These are phyloP conservation scores for Laupala kohalensis DNA, from an alignment of 1,140 invertebrate species.

Conservation along the genomic window DNA sequence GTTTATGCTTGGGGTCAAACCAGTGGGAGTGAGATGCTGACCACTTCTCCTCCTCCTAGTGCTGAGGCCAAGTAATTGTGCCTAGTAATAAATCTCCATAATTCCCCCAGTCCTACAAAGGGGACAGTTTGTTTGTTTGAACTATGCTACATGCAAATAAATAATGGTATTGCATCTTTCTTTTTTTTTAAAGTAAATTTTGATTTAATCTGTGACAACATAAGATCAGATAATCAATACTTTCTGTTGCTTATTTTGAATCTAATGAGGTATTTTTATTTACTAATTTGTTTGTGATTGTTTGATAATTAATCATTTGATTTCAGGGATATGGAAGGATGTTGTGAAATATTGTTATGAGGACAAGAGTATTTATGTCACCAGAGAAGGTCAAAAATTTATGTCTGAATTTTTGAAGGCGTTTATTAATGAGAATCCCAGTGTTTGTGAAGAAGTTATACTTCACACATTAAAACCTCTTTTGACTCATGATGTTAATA, in stretches of 20 bases:
- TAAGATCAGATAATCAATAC: no score
- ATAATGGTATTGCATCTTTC: not conserved
- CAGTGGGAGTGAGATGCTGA: no score
- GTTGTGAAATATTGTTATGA: conserved; percentile 3
- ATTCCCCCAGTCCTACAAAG: no score
- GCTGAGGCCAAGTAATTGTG: no score
- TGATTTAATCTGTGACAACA: no score
- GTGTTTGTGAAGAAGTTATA: not conserved
- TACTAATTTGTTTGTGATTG: not conserved
- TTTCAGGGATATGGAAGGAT: conserved; percentile 6
- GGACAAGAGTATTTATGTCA: conserved; percentile 5
- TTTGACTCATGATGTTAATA: not conserved
- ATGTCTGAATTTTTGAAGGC: not conserved
- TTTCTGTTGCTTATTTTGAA: no score
- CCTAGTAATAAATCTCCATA: no score
- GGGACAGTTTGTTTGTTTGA: no score
- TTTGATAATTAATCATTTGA: not conserved
- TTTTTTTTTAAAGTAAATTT: not conserved
- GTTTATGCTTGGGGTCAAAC: no score
- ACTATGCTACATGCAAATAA: not conserved
- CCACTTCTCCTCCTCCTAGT: no score
- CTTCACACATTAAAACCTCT: not conserved
- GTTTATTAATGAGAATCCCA: not conserved
- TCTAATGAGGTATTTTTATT: not conserved
- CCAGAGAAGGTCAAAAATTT: conserved; percentile 6